phyloP scores from a whole-genome alignment of 1,140 invertebrate species.

The Bombus superbus region DNA sequence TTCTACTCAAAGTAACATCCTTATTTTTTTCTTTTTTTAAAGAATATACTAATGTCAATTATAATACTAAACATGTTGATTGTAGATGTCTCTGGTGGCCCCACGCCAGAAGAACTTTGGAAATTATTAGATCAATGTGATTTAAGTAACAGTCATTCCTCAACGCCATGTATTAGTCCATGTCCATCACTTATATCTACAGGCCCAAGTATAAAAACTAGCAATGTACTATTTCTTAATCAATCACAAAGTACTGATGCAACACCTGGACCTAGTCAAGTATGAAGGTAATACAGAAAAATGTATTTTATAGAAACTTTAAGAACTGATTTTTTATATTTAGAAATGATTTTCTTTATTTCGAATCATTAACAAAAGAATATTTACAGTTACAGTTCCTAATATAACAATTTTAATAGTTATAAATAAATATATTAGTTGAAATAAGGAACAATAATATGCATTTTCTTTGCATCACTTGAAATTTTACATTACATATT shows the following conservation, averaged over 20 bases:
- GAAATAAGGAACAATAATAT: neutral
- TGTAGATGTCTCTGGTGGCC: slow-evolving; percentile 88
- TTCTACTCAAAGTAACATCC: slow-evolving; percentile 84
- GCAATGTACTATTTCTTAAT: slow-evolving; percentile 89
- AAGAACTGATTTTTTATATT: slow-evolving; percentile 7
- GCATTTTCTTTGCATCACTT: neutral
- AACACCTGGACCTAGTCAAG: slow-evolving; percentile 70
- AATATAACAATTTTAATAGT: slow-evolving; percentile 32
- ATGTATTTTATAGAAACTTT: slow-evolving; percentile 7
- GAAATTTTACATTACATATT: slow-evolving; percentile 18
- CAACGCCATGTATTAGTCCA: slow-evolving; percentile 93
- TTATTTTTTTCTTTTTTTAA: slow-evolving; percentile 19
- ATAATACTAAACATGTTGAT: slow-evolving; percentile 46
- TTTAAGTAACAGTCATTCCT: slow-evolving; percentile 91
- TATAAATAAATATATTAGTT: neutral
- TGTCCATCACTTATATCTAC: slow-evolving; percentile 86
- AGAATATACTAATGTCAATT: slow-evolving; percentile 6
- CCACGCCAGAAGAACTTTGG: slow-evolving; percentile 94
- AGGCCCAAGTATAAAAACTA: slow-evolving; percentile 87
- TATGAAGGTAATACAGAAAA: slow-evolving; percentile 45
- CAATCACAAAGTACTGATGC: slow-evolving; percentile 83
- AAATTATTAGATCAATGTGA: slow-evolving; percentile 96
- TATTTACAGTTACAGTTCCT: slow-evolving; percentile 54
- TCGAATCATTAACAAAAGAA: slow-evolving; percentile 30
- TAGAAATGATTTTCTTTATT: slow-evolving; percentile 59